Conservation (phyloP, 1,140 invertebrate species). For the Zaprionus camerounensis region DNA sequence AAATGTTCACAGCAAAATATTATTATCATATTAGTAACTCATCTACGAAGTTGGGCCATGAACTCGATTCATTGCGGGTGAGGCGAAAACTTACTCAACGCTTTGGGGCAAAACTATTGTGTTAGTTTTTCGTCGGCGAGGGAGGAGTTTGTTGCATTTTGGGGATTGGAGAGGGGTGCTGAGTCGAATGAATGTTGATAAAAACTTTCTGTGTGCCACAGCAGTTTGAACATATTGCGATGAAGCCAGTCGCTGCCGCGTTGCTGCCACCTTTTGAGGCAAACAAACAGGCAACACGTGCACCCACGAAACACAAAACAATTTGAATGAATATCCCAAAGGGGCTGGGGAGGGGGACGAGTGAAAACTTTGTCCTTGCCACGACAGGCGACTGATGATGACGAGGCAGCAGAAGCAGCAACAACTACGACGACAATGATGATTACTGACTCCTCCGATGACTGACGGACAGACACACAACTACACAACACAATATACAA, state of each 20-base stretch:
- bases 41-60: conserved; percentile 49
- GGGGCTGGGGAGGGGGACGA: neutral
- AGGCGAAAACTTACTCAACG: conserved; percentile 32
- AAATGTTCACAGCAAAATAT: conserved; percentile 48
- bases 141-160: conserved; percentile 6
- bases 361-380: conserved; percentile 57
- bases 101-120: conserved; percentile 41
- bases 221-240: conserved; percentile 39
- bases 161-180: neutral
- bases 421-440: conserved; percentile 44
- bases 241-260: neutral
- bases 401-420: neutral
- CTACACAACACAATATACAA: neutral
- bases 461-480: conserved; percentile 24
- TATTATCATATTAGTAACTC: conserved; percentile 63
- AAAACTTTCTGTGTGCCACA: conserved; percentile 35
- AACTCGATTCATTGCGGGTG: conserved; percentile 22
- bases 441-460: conserved; percentile 54
- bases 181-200: conserved; percentile 48
- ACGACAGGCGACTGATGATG: conserved; percentile 13
- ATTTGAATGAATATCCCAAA: conserved; percentile 44
- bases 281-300: conserved; percentile 28
- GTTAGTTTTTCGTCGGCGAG: conserved; percentile 3
- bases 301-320: conserved; percentile 50
- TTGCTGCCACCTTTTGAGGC: conserved; percentile 45